Conservation (phyloP, 2,888 invertebrate genomes). For the Stenodera caucasica region DNA sequence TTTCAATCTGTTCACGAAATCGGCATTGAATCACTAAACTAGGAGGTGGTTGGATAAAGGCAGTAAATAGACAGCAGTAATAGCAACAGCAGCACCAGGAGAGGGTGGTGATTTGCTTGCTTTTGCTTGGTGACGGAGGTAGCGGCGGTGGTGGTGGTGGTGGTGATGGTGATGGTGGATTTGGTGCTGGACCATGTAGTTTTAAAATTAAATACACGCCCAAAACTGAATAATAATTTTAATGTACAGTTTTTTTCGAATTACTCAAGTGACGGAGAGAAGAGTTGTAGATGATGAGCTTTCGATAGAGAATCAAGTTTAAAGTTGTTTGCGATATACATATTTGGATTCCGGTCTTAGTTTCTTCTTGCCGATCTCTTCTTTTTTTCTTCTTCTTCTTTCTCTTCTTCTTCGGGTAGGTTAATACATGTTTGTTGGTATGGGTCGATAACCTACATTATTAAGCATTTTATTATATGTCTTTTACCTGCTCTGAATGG, state of each 20-base stretch:
- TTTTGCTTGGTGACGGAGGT: not conserved
- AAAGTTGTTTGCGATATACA: slow-evolving; percentile 12
- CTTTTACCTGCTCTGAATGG: slow-evolving; percentile 51
- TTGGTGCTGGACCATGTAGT: not conserved
- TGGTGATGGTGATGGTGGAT: not conserved
- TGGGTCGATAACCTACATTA: slow-evolving; percentile 57
- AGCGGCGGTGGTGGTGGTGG: not conserved
- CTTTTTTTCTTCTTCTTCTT: too few species aligned
- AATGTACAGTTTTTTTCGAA: too few species aligned
- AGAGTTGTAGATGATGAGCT: slow-evolving; percentile 22
- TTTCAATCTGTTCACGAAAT: slow-evolving; percentile 27
- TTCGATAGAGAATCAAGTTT: slow-evolving; percentile 19
- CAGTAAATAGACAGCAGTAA: slow-evolving; percentile 1
- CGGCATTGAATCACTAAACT: slow-evolving; percentile 11
- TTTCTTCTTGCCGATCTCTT: not conserved
- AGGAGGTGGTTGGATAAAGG: slow-evolving; percentile 6
- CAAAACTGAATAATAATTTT: slow-evolving; percentile 14
- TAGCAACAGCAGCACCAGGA: not conserved
- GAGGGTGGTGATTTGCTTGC: too few species aligned
- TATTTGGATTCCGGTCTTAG: slow-evolving; percentile 3
- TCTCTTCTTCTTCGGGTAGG: slow-evolving; percentile 9
- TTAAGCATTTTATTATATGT: slow-evolving; percentile 55
- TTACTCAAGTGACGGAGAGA: slow-evolving; percentile 26
- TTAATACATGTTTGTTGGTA: slow-evolving; percentile 24
- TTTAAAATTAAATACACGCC: slow-evolving; percentile 24